Evolutionary conservation across 2,113 vertebrate genomes (phyloP).

Genomic region (Melanerpes formicivorus): DNA sequence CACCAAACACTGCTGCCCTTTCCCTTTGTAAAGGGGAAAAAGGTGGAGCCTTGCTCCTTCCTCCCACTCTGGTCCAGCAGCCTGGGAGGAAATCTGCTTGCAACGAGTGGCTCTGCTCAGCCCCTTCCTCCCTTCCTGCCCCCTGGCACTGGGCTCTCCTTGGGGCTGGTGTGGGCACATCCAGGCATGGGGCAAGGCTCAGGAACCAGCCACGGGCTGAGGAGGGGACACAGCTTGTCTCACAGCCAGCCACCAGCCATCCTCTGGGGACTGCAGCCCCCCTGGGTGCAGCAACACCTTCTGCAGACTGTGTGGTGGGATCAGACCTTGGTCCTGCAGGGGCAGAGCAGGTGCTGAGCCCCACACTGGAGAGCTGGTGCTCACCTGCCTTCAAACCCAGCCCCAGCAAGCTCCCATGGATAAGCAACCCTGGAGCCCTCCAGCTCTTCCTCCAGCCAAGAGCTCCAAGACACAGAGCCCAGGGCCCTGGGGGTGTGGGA

Average conservation of each 20-base stretch:
- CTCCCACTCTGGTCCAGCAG: background rate
- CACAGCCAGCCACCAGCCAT: accelerated
- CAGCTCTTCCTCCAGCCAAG: background rate
- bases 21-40: constrained; percentile 56
- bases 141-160: background rate
- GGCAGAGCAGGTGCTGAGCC: background rate
- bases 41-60: constrained; percentile 58
- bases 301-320: background rate
- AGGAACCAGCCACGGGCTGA: background rate
- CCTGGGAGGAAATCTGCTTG: background rate
- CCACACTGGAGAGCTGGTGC: background rate
- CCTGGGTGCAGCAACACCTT: background rate
- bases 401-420: background rate
- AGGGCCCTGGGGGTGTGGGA: accelerated
- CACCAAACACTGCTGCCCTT: background rate
- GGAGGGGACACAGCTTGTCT: background rate
- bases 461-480: accelerated
- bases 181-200: background rate
- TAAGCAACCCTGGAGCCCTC: background rate
- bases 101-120: background rate
- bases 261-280: background rate
- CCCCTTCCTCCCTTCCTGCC: background rate
- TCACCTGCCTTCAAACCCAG: background rate
- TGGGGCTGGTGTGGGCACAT: background rate
- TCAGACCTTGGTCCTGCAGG: background rate